Conservation (phyloP, 2,113 vertebrate species). For the Paralichthys olivaceus region DNA sequence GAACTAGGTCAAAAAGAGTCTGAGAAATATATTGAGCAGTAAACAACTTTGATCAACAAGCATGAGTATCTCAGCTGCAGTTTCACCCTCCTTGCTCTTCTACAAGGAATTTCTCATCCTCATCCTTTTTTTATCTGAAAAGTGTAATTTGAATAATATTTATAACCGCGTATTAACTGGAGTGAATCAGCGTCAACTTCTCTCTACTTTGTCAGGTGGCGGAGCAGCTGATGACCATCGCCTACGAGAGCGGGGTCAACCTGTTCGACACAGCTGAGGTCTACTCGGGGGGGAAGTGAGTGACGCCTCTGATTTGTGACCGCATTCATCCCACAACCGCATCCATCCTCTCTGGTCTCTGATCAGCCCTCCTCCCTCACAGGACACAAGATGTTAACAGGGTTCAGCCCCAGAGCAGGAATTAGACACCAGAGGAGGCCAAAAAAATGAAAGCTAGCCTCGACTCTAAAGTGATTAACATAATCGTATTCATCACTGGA, state of each 20-base stretch:
- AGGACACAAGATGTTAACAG: constrained; percentile 23
- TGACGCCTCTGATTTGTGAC: constrained; percentile 42
- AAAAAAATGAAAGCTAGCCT: constrained; percentile 21
- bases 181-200: not conserved
- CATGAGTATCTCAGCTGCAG: constrained; percentile 18
- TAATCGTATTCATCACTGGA: constrained; percentile 57
- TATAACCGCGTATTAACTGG: not conserved
- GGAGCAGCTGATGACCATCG: constrained; percentile 97
- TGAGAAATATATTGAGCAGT: constrained; percentile 37
- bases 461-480: constrained; percentile 48
- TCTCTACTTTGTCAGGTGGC: constrained; percentile 85
- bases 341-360: constrained; percentile 1
- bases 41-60: constrained; percentile 57
- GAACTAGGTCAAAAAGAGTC: constrained; percentile 60
- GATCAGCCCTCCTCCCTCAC: not conserved
- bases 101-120: constrained; percentile 21
- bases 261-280: constrained; percentile 97
- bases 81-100: constrained; percentile 11
- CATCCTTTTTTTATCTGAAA: constrained; percentile 35
- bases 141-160: constrained; percentile 30
- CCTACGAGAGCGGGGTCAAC: constrained; percentile 96
- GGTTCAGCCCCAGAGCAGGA: constrained; percentile 33
- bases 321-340: constrained; percentile 2
- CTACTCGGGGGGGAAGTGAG: constrained; percentile 95
- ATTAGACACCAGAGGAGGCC: constrained; percentile 25